Evolutionary conservation across 2,113 vertebrate species (phyloP).

Genomic region (Bubalus kerabau): DNA sequence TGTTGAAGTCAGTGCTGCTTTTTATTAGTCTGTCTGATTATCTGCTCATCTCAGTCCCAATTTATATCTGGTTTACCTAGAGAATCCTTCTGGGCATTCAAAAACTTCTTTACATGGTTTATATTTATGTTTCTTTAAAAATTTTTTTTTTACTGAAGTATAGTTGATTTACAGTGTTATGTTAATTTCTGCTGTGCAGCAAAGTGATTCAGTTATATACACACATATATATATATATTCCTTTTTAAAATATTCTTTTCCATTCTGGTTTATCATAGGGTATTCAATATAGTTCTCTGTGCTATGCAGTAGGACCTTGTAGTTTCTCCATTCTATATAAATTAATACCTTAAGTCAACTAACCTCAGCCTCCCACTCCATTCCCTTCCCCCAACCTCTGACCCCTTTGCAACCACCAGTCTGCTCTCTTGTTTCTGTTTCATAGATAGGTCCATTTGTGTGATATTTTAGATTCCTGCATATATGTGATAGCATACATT

Average conservation of each 20-base stretch:
- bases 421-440: neutral
- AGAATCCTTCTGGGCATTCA: neutral
- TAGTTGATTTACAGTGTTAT: neutral
- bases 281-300: neutral
- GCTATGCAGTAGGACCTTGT: neutral
- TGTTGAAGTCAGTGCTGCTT: neutral
- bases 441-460: neutral
- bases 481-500: neutral
- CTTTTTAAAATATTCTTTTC: neutral
- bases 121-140: neutral
- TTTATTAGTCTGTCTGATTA: neutral
- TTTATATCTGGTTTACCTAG: neutral
- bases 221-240: neutral
- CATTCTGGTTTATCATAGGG: neutral
- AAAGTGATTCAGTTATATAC: neutral
- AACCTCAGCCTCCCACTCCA: neutral
- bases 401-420: no score
- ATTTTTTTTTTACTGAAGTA: neutral
- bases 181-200: neutral
- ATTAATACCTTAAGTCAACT: neutral
- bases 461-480: neutral
- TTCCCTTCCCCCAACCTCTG: neutral
- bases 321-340: neutral
- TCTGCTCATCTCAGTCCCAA: neutral
- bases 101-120: neutral